Evolutionary conservation across 2,888 invertebrate species (phyloP).

Genomic region (Thecophora atra): DNA sequence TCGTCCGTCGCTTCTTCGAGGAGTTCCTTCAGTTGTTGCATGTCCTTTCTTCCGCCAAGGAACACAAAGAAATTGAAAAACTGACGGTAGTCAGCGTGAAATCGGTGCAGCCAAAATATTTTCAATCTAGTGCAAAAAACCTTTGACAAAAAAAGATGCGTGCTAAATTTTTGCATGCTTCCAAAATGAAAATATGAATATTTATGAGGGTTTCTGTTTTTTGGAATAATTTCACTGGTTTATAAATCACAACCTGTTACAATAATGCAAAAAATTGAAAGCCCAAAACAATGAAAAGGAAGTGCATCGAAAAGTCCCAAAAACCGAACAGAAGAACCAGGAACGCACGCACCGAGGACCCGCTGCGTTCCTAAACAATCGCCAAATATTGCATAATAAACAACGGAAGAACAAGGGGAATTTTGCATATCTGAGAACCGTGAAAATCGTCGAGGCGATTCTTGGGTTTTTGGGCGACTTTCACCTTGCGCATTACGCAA

Average conservation of each 20-base stretch:
- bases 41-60: not conserved
- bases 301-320: not conserved
- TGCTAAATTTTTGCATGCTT: constrained; percentile 4
- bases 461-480: constrained; percentile 51
- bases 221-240: not conserved
- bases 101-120: constrained; percentile 48
- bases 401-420: not conserved
- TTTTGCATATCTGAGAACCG: constrained; percentile 36
- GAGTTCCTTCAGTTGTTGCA: not conserved
- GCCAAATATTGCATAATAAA: not conserved
- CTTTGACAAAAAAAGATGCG: constrained; percentile 11
- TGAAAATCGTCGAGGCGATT: not conserved
- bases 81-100: constrained; percentile 43
- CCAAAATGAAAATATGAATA: constrained; percentile 2
- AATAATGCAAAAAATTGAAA: not conserved
- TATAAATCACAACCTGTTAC: constrained; percentile 5
- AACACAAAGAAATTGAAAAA: not conserved
- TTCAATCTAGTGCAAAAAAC: constrained; percentile 23
- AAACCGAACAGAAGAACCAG: not conserved
- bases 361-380: not conserved
- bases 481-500: constrained; percentile 49
- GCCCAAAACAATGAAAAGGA: not conserved
- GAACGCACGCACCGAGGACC: not conserved
- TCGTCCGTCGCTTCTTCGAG: not conserved
- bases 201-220: constrained; percentile 2